phyloP scores from a whole-genome alignment of 2,888 invertebrate species.

The Drosophila barbarae region DNA sequence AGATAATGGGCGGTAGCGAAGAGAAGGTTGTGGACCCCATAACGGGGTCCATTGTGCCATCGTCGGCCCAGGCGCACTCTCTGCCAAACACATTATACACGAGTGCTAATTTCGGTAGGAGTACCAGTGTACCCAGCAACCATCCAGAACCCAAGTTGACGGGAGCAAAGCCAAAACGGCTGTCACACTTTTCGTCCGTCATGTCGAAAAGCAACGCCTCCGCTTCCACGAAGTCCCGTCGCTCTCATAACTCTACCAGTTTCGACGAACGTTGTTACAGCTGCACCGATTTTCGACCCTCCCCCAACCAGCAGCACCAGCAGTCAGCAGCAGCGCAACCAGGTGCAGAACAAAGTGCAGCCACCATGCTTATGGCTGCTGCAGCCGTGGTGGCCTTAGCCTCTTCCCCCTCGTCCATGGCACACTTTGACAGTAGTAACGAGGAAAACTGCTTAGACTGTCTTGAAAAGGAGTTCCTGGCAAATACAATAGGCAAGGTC shows the following conservation, averaged over 20 bases:
- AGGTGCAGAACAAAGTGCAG: constrained; percentile 32
- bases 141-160: constrained; percentile 59
- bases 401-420: constrained; percentile 52
- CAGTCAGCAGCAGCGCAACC: constrained; percentile 15
- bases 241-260: constrained; percentile 65
- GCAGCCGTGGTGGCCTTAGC: constrained; percentile 57
- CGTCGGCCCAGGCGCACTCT: constrained; percentile 61
- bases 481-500: constrained; percentile 77
- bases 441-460: constrained; percentile 79
- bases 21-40: constrained; percentile 33
- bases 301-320: constrained; percentile 24
- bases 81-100: constrained; percentile 65
- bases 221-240: constrained; percentile 69
- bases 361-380: constrained; percentile 58
- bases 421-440: constrained; percentile 64
- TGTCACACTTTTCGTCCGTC: constrained; percentile 70
- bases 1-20: constrained; percentile 38
- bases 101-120: constrained; percentile 59
- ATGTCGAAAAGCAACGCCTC: constrained; percentile 60
- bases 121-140: constrained; percentile 54
- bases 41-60: constrained; percentile 5
- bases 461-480: constrained; percentile 78
- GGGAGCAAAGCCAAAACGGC: constrained; percentile 78
- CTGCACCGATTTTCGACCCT: constrained; percentile 72
- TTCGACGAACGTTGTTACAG: constrained; percentile 77